Percentiles rank a stretch among this genome's conserved stretches.
phyloP scores from a whole-genome alignment of 2,888 invertebrate genomes.

The Pheosia tremula region DNA sequence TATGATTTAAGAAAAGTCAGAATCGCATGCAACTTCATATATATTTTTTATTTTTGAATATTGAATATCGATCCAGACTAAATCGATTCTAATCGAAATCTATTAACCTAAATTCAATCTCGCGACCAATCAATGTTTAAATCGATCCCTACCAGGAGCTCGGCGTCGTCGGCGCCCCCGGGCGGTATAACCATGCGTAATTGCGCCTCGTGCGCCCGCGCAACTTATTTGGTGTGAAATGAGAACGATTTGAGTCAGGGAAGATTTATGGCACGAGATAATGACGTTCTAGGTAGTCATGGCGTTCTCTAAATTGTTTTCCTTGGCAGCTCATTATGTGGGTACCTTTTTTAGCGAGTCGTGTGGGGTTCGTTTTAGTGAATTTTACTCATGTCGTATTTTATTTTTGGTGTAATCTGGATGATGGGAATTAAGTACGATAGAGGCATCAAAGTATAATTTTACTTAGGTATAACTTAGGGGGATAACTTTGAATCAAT shows the following conservation, averaged over 20 bases:
- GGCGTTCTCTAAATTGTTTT: conserved; percentile 40
- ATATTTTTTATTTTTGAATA: neutral
- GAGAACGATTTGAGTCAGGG: conserved; percentile 70
- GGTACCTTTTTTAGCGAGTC: conserved; percentile 22
- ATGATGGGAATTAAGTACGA: too few relatives aligned
- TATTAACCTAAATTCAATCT: neutral
- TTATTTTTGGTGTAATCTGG: neutral
- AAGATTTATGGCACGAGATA: conserved; percentile 71
- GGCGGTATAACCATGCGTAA: conserved; percentile 63
- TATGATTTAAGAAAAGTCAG: too few relatives aligned
- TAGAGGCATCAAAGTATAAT: too few relatives aligned
- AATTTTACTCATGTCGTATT: conserved; percentile 11
- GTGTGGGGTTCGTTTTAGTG: conserved; percentile 10
- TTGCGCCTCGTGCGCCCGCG: conserved; percentile 49
- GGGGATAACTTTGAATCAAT: too few relatives aligned
- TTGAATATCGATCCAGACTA: neutral
- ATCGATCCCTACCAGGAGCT: conserved; percentile 1
- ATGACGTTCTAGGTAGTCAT: conserved; percentile 51
- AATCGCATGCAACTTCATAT: too few relatives aligned
- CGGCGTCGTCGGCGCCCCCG: conserved; percentile 25
- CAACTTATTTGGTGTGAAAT: conserved; percentile 80
- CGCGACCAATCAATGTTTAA: neutral
- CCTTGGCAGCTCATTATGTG: conserved; percentile 25
- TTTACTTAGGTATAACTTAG: too few relatives aligned
- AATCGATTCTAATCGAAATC: neutral